A percentile compares a stretch with the other conserved stretches of the same genome.
Evolutionary conservation across 2,797 vertebrate species (phyloP).

Genomic region (Borostomias antarcticus): DNA sequence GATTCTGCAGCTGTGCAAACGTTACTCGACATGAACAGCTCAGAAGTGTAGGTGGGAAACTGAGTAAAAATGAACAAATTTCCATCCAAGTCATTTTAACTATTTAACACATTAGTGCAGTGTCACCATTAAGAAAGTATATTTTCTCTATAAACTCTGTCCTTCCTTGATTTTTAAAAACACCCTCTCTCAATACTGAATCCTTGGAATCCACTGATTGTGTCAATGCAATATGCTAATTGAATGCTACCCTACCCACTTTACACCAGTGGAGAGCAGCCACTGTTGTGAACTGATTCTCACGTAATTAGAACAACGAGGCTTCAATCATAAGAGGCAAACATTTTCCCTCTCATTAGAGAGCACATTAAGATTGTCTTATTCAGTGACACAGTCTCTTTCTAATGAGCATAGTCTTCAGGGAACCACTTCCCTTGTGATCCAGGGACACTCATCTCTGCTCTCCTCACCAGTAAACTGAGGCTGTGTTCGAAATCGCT

Average conservation of each 20-base stretch:
- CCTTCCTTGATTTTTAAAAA: slow-evolving; percentile 25
- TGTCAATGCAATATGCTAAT: slow-evolving; percentile 71
- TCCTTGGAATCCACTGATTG: slow-evolving; percentile 62
- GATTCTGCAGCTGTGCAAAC: no score
- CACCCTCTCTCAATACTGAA: slow-evolving; percentile 36
- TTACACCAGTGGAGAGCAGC: slow-evolving; percentile 64
- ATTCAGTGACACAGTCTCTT: slow-evolving; percentile 66
- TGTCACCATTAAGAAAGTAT: background rate
- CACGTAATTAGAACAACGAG: slow-evolving; percentile 73
- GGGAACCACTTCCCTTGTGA: slow-evolving; percentile 62
- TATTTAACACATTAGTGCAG: background rate
- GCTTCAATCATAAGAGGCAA: slow-evolving; percentile 76
- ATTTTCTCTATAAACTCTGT: background rate
- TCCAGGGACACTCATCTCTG: slow-evolving; percentile 66
- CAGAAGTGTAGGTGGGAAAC: no score
- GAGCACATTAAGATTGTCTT: slow-evolving; percentile 73
- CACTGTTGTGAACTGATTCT: slow-evolving; percentile 64
- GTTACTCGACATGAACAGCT: no score
- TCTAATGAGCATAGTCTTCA: slow-evolving; percentile 73
- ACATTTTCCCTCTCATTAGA: slow-evolving; percentile 79
- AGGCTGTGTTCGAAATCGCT: no score
- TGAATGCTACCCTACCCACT: slow-evolving; percentile 67
- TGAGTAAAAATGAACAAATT: background rate
- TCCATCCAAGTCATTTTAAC: background rate
- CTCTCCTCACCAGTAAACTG: slow-evolving; percentile 63